Conservation (phyloP, 2,888 invertebrate species). For the Diabrotica balteata region DNA sequence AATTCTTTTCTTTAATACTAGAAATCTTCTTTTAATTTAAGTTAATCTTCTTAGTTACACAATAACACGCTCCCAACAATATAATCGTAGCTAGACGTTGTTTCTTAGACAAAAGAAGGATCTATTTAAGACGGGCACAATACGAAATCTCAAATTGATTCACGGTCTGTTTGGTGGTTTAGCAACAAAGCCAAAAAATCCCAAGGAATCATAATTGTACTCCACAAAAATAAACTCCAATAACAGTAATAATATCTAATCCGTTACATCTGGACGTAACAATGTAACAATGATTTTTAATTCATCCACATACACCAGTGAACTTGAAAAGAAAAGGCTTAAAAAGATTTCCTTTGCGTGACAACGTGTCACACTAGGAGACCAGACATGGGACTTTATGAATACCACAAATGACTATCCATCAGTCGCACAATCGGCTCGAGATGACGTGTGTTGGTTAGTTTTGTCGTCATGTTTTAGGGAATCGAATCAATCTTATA, state of each 20-base stretch:
- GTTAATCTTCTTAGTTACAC: too few relatives aligned
- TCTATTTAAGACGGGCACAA: background rate
- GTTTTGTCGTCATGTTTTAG: constrained; percentile 23
- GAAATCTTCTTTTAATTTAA: too few relatives aligned
- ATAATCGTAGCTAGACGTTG: background rate
- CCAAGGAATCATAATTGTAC: constrained; percentile 29
- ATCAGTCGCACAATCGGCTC: constrained; percentile 33
- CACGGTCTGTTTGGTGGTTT: constrained; percentile 24
- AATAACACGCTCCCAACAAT: background rate
- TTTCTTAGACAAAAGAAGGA: constrained; percentile 7
- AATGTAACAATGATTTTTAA: constrained; percentile 40
- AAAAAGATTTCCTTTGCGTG: constrained; percentile 39
- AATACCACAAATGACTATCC: constrained; percentile 36
- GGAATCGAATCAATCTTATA: constrained; percentile 19
- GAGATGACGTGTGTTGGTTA: constrained; percentile 32
- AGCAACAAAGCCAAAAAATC: constrained; percentile 25
- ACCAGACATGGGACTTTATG: constrained; percentile 25
- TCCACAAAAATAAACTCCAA: constrained; percentile 23
- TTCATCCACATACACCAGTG: constrained; percentile 41
- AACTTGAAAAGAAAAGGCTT: constrained; percentile 40
- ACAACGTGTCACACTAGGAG: constrained; percentile 36
- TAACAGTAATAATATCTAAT: constrained; percentile 37
- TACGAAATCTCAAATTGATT: constrained; percentile 8
- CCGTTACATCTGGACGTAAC: constrained; percentile 39
- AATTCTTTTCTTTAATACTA: too few relatives aligned